Evolutionary conservation across 2,113 vertebrate genomes (phyloP), one percentile per base, ranked within the genome.

Genomic region (Poecilia latipinna): DNA sequence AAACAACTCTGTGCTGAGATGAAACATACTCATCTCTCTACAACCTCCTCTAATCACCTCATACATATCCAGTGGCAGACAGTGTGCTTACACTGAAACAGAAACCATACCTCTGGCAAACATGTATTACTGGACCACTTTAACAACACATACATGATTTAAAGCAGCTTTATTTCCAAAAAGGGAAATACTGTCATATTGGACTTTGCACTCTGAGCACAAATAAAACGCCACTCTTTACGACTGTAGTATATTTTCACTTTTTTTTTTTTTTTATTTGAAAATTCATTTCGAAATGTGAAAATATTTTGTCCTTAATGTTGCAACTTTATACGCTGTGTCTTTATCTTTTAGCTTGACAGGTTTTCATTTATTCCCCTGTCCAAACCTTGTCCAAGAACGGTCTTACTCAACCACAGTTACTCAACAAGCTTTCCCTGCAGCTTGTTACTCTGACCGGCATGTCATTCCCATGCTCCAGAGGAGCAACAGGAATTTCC

Each of bases 41-140:
- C 68, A 79, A 74, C 61, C n/a, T 65, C 70, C 61, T 74, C 69
- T 74, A 67, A 86, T 87, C 77, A 84, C 72, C 72, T 90, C 87
- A 82, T 89, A 70, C 78, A 87, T 82, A 83, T 84, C 81, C 77
- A 84, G 67, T 76, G 33, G 79, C 82, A 68, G 77, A 77, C 69
- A 60, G 54, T 67, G 82, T 78, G 78, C 75, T 84, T 83, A 65
- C 22, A 80, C 75, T 65, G 67, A 88, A 89, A 90, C 75, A 88
- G 81, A 82, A 88, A 74, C 74, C 68, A 48, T 80, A 73, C 82
- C 82, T 79, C 33, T 39, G 77, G 70, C 75, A 79, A 64, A 60
- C 29, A 62, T 67, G 70, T 70, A n/a, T 64, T 28, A 71, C 57
- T 62, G 57, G 39, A 67, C 31, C n/a, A 61, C 44, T 61, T 0